phyloP scores from a whole-genome alignment of 2,888 invertebrate genomes.

The Dione vanillae region DNA sequence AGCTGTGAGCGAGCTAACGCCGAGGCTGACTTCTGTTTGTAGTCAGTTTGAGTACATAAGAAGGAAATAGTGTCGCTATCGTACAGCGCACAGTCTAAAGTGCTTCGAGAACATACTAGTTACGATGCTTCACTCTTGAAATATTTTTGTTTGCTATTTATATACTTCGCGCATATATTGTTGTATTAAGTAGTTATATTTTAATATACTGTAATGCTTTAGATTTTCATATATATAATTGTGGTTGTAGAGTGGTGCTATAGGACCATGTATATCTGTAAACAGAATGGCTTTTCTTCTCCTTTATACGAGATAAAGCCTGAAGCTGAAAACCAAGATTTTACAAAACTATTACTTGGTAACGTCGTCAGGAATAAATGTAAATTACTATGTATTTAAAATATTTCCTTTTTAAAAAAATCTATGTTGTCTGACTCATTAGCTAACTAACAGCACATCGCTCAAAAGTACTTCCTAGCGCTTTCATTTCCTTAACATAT shows the following conservation, averaged over 20 bases:
- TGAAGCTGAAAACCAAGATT: no score
- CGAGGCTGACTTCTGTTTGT: conserved; percentile 47
- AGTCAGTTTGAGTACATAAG: conserved; percentile 50
- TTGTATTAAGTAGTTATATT: background rate
- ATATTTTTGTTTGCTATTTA: conserved; percentile 37
- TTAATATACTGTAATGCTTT: background rate
- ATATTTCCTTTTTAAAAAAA: background rate
- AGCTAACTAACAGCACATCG: conserved; percentile 5
- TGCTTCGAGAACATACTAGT: conserved; percentile 41
- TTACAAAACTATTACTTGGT: background rate
- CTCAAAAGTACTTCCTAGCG: background rate
- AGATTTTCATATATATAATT: background rate
- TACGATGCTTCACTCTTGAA: conserved; percentile 41
- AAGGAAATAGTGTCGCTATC: conserved; percentile 49
- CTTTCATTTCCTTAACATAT: conserved; percentile 14
- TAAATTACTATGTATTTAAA: background rate
- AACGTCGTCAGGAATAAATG: background rate
- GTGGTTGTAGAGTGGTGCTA: no score
- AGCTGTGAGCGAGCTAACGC: conserved; percentile 41
- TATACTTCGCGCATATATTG: background rate
- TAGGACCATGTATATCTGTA: no score
- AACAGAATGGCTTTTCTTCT: no score
- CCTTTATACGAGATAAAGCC: no score
- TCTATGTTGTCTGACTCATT: conserved; percentile 7
- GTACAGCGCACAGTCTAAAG: conserved; percentile 40